Conservation (phyloP, 2,888 invertebrate genomes). For the Latrodectus elegans region DNA sequence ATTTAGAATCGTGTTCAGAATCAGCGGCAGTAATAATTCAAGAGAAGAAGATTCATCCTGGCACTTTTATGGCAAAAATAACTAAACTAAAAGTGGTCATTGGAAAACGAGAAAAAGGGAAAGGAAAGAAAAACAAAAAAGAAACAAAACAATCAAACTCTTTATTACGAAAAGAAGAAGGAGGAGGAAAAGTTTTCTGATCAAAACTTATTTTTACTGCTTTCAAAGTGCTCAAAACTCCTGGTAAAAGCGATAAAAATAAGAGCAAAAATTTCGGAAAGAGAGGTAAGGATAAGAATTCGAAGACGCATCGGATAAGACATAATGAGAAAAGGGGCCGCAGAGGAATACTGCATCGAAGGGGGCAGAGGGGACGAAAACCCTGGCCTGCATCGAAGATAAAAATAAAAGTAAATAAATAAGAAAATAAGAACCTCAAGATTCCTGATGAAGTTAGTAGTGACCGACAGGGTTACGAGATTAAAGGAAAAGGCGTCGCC, state of each 20-base stretch:
- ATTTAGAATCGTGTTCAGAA: background rate
- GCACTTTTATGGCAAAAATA: conserved; percentile 1
- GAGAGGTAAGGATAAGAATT: conserved; percentile 46
- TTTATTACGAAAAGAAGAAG: conserved; percentile 55
- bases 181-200: conserved; percentile 44
- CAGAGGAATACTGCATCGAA: conserved; percentile 34
- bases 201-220: conserved; percentile 69
- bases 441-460: conserved; percentile 62
- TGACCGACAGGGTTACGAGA: conserved; percentile 60
- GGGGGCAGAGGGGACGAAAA: background rate
- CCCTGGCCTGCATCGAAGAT: background rate
- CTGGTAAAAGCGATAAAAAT: conserved; percentile 54
- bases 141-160: conserved; percentile 52
- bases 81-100: background rate
- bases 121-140: background rate
- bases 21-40: background rate
- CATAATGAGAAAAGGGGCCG: conserved; percentile 60
- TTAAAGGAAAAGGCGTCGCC: conserved; percentile 40
- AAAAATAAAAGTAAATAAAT: conserved; percentile 35
- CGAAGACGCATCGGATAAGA: conserved; percentile 59
- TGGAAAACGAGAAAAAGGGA: conserved; percentile 10
- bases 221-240: conserved; percentile 66
- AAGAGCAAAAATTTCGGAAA: conserved; percentile 51
- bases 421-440: conserved; percentile 26
- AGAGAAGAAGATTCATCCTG: background rate